Conservation (phyloP, 2,797 vertebrate species). For the Oreortyx pictus region DNA sequence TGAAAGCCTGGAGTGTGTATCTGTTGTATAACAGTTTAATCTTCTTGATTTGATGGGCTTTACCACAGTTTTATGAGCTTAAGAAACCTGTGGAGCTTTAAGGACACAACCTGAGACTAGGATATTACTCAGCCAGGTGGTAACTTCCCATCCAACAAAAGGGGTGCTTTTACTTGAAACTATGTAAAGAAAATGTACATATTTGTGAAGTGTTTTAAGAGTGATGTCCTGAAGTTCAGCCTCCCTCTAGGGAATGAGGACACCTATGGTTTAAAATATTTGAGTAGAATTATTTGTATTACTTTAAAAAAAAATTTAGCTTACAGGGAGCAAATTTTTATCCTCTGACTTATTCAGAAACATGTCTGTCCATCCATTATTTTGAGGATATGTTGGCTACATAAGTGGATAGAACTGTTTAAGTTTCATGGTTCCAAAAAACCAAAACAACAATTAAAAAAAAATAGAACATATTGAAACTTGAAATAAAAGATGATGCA, state of each 20-base stretch:
- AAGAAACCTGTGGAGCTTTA: not conserved
- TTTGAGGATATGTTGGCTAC: not conserved
- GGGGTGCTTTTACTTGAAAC: not conserved
- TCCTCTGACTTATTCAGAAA: not conserved
- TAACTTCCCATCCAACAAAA: not conserved
- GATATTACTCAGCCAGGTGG: not conserved
- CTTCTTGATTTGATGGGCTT: conserved; percentile 11
- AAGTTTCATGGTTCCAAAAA: not conserved
- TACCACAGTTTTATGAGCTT: conserved; percentile 1
- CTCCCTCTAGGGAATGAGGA: not conserved
- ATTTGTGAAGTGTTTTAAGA: not conserved
- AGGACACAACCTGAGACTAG: not conserved
- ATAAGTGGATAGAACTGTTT: not conserved
- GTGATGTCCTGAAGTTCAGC: not conserved
- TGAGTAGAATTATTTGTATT: not conserved
- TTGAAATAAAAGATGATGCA: not conserved
- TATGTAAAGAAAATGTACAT: not conserved
- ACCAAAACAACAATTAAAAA: not conserved
- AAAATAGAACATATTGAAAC: rapidly evolving
- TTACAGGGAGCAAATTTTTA: not conserved
- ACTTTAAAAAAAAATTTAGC: not conserved
- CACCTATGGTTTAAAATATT: not conserved
- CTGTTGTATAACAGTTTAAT: conserved; percentile 31
- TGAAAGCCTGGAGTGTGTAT: not conserved
- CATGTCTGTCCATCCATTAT: not conserved